phyloP scores from a whole-genome alignment of 2,797 vertebrate species.

The Channallabes apus region DNA sequence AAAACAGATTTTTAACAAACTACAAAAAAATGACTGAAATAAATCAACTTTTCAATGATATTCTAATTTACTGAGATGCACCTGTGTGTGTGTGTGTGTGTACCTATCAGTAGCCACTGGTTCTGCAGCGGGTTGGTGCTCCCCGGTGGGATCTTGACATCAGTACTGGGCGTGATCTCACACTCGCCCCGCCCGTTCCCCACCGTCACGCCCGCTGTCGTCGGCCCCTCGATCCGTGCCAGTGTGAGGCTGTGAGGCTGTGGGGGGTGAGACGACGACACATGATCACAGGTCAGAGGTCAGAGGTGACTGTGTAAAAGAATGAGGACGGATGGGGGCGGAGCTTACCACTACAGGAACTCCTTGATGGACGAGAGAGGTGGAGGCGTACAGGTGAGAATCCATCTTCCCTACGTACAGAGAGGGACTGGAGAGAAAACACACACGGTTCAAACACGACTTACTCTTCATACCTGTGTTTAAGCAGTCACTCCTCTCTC shows the following conservation, averaged over 20 bases:
- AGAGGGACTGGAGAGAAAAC: slow-evolving; percentile 75
- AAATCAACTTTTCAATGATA: no score
- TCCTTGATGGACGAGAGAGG: slow-evolving; percentile 87
- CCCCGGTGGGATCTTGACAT: slow-evolving; percentile 87
- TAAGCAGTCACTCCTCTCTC: neutral
- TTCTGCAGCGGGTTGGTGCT: slow-evolving; percentile 79
- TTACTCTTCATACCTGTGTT: neutral
- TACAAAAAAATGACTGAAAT: no score
- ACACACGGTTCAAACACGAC: neutral
- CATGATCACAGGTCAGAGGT: slow-evolving; percentile 11
- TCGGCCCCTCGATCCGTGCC: slow-evolving; percentile 84
- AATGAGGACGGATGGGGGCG: neutral
- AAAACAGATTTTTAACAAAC: no score
- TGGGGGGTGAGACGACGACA: neutral
- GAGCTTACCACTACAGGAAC: slow-evolving; percentile 89
- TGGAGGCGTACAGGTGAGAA: slow-evolving; percentile 87
- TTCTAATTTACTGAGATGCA: no score
- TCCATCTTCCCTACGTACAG: slow-evolving; percentile 91
- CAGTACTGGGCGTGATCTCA: slow-evolving; percentile 86
- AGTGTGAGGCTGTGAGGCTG: slow-evolving; percentile 90
- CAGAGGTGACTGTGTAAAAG: neutral
- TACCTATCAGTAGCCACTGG: slow-evolving; percentile 96
- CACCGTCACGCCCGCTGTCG: slow-evolving; percentile 86
- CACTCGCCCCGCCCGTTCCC: slow-evolving; percentile 81
- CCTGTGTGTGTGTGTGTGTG: neutral